phyloP scores from a whole-genome alignment of 2,888 invertebrate species.

The Synergus laeviventris region DNA sequence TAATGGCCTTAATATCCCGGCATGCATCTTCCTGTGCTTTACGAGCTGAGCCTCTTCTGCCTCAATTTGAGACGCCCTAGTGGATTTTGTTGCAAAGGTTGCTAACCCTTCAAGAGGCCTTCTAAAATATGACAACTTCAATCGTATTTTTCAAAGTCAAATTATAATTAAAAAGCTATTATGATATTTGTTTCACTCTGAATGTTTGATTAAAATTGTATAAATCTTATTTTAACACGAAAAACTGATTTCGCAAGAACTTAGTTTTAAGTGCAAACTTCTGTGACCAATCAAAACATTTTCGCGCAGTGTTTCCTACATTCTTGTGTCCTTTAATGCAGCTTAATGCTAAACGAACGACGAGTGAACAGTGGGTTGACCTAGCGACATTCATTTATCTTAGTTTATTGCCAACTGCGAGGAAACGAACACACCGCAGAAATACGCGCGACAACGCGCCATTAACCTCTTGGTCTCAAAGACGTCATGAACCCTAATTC shows the following conservation, averaged over 20 bases:
- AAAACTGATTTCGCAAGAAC: not conserved
- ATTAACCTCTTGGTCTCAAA: slow-evolving; percentile 69
- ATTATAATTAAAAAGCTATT: not conserved
- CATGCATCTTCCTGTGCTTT: slow-evolving; percentile 76
- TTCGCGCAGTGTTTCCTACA: not conserved
- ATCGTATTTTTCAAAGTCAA: not conserved
- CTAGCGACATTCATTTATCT: slow-evolving; percentile 72
- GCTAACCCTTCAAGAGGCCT: slow-evolving; percentile 53
- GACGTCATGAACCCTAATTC: not conserved
- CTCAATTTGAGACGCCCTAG: slow-evolving; percentile 74
- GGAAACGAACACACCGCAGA: slow-evolving; percentile 71
- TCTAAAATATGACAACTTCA: not conserved
- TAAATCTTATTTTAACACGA: not conserved
- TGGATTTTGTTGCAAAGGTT: slow-evolving; percentile 69
- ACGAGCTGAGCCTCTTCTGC: slow-evolving; percentile 74
- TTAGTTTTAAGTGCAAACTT: not conserved
- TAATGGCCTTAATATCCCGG: slow-evolving; percentile 76
- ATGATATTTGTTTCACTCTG: fast-evolving
- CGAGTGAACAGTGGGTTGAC: slow-evolving; percentile 70
- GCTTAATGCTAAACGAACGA: slow-evolving; percentile 71
- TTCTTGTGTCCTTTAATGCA: slow-evolving; percentile 47
- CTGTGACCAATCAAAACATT: not conserved
- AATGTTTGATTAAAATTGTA: not conserved
- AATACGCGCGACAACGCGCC: slow-evolving; percentile 71
- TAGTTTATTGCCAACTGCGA: slow-evolving; percentile 73